A percentile compares a stretch with the other conserved stretches of the same genome.
Evolutionary conservation across 2,797 vertebrate species (phyloP).

Genomic region (Peromyscus eremicus): DNA sequence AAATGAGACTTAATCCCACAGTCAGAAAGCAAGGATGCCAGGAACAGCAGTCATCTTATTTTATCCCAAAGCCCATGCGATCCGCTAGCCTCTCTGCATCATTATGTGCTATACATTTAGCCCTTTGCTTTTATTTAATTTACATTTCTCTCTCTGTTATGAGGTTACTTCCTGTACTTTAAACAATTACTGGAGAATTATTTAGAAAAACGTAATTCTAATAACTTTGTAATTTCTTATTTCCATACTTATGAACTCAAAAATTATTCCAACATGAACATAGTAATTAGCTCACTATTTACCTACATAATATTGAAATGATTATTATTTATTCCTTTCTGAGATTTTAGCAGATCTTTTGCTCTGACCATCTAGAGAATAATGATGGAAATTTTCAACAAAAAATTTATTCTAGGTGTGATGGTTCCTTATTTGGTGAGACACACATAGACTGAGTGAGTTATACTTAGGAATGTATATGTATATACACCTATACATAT

Average conservation of each 20-base stretch:
- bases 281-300: not conserved
- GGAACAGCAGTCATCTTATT: not conserved
- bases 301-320: not conserved
- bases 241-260: not conserved
- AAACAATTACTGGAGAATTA: not conserved
- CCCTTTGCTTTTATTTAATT: slow-evolving; percentile 23
- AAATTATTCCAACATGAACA: not conserved
- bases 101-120: not conserved
- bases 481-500: not conserved
- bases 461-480: not conserved
- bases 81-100: not conserved
- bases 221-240: slow-evolving; percentile 15
- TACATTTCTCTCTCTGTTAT: not conserved
- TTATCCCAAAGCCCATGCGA: not conserved
- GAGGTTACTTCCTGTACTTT: slow-evolving; percentile 1
- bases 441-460: not conserved
- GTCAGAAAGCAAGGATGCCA: not conserved
- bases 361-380: not conserved
- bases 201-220: not conserved
- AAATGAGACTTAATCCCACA: not conserved
- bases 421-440: not conserved
- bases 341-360: slow-evolving; percentile 1
- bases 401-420: slow-evolving; percentile 6
- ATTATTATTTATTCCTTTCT: slow-evolving; percentile 26
- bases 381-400: slow-evolving; percentile 23